Conservation (phyloP, 2,888 invertebrate genomes). For the Odontothrips loti region DNA sequence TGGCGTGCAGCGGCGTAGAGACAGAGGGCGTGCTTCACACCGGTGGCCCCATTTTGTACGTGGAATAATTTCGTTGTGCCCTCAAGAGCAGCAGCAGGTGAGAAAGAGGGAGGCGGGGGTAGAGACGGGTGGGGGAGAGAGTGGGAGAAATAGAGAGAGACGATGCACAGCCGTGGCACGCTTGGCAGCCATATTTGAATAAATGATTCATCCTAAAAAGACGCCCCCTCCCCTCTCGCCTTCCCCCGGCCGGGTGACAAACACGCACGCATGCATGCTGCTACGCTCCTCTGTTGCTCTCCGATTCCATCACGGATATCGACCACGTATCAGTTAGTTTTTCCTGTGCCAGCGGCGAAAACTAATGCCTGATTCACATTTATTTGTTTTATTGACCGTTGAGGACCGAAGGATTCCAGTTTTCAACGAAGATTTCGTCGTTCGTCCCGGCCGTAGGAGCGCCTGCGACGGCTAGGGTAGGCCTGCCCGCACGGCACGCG, state of each 20-base stretch:
- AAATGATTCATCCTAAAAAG: conserved; percentile 22
- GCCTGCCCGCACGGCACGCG: too few species aligned
- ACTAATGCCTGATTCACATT: too few species aligned
- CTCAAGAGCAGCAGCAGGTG: not conserved
- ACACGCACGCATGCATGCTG: too few species aligned
- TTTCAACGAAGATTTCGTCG: too few species aligned
- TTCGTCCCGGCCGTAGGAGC: too few species aligned
- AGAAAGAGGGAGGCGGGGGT: not conserved
- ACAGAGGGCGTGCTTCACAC: conserved; percentile 9
- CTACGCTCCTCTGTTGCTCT: too few species aligned
- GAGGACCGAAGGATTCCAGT: too few species aligned
- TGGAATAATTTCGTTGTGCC: conserved; percentile 6
- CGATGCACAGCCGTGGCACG: not conserved
- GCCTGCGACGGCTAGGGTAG: too few species aligned
- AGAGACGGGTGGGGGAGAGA: not conserved
- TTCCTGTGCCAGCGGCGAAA: too few species aligned
- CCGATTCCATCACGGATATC: too few species aligned
- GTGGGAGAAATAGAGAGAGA: not conserved
- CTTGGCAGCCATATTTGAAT: conserved; percentile 12
- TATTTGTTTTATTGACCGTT: too few species aligned
- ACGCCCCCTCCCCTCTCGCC: not conserved
- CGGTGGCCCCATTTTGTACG: conserved; percentile 14
- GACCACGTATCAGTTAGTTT: too few species aligned
- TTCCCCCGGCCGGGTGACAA: not conserved
- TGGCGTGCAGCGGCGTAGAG: not conserved